These are phyloP conservation scores for Otis tarda DNA, from an alignment of 2,113 vertebrate genomes.

Conservation along the genomic window DNA sequence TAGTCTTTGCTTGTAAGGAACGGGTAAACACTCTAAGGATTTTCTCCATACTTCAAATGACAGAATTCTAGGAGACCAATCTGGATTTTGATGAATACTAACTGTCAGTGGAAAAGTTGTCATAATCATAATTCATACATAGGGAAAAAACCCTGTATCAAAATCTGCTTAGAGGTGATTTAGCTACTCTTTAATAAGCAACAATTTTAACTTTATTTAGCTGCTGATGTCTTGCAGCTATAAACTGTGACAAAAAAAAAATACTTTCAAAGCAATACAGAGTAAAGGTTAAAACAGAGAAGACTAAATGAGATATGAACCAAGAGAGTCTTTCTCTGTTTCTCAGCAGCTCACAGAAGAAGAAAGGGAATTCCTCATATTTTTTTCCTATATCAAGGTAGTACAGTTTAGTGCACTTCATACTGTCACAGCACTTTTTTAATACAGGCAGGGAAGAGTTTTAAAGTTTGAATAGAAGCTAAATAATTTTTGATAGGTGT, in stretches of 20 bases:
- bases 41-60: constrained; percentile 49
- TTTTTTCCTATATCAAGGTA: constrained; percentile 64
- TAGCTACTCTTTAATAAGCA: constrained; percentile 64
- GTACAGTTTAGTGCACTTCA: constrained; percentile 67
- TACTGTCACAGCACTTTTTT: constrained; percentile 72
- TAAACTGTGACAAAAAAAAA: constrained; percentile 70
- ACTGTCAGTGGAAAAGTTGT: constrained; percentile 24
- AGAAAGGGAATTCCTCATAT: constrained; percentile 58
- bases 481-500: constrained; percentile 62
- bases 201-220: constrained; percentile 66
- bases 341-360: constrained; percentile 69
- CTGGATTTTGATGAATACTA: neutral
- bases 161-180: constrained; percentile 56
- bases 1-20: constrained; percentile 66
- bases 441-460: constrained; percentile 69
- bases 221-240: constrained; percentile 69
- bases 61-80: constrained; percentile 24
- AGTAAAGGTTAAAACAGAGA: constrained; percentile 63
- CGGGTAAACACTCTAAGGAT: constrained; percentile 36
- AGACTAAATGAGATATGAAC: constrained; percentile 64
- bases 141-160: neutral
- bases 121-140: constrained; percentile 25
- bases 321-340: constrained; percentile 50
- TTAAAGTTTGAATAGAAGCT: constrained; percentile 64
- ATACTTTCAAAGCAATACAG: constrained; percentile 81